These are phyloP conservation scores for Matsumurasca onukii DNA, from an alignment of 1,140 invertebrate species.

Conservation along the genomic window DNA sequence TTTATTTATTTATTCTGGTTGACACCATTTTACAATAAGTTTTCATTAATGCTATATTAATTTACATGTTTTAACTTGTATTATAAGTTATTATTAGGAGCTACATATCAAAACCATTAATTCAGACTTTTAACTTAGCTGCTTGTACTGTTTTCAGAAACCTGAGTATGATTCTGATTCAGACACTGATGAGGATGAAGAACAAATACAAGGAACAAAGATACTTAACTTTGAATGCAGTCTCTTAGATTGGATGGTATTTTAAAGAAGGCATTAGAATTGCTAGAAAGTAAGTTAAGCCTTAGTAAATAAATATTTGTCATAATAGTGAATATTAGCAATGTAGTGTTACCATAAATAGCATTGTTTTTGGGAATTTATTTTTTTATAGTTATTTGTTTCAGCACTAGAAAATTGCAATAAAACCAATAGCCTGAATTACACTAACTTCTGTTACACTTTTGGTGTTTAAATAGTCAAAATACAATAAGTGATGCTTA, in stretches of 20 bases:
- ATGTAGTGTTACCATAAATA: conserved; percentile 9
- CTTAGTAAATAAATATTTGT: not conserved
- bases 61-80: no score
- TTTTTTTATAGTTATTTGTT: not conserved
- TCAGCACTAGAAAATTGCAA: not conserved
- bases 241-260: conserved; percentile 64
- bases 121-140: no score
- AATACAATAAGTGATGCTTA: no score
- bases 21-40: no score
- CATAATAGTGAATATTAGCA: conserved; percentile 15
- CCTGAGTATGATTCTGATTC: conserved; percentile 17
- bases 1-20: no score
- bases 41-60: no score
- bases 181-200: not conserved
- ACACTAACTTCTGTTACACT: not conserved
- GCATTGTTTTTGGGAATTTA: not conserved
- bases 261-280: conserved; percentile 64
- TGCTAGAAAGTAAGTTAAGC: conserved; percentile 56
- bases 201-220: conserved; percentile 49
- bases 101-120: no score
- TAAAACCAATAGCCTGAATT: not conserved
- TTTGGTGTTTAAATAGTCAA: no score
- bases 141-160: not conserved
- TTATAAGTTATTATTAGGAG: no score
- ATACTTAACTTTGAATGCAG: conserved; percentile 56